These are phyloP conservation scores for Leucophenga varia DNA, from an alignment of 1,140 invertebrate genomes.

Conservation along the genomic window DNA sequence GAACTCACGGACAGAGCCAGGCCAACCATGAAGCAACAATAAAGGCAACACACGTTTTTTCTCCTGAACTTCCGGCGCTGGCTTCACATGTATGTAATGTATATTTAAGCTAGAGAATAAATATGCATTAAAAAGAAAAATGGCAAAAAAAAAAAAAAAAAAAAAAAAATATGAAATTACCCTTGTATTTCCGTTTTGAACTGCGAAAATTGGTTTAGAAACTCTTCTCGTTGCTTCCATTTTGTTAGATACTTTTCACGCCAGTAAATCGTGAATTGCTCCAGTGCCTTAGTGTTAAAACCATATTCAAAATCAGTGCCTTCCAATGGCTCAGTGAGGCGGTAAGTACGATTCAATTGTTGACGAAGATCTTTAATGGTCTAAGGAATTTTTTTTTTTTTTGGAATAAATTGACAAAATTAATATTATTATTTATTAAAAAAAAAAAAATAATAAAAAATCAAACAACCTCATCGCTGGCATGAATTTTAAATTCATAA, in stretches of 20 bases:
- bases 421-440: no score
- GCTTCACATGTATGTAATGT: constrained; percentile 70
- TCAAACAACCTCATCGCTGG: constrained; percentile 15
- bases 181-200: constrained; percentile 73
- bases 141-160: not conserved
- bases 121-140: not conserved
- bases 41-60: constrained; percentile 66
- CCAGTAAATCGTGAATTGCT: constrained; percentile 71
- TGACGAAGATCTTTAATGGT: constrained; percentile 64
- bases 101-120: constrained; percentile 64
- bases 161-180: constrained; percentile 13
- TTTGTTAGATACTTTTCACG: constrained; percentile 66
- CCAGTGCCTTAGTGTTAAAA: constrained; percentile 69
- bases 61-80: constrained; percentile 55
- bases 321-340: constrained; percentile 65
- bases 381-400: constrained; percentile 56
- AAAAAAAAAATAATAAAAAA: not conserved
- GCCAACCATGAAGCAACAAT: constrained; percentile 86
- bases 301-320: constrained; percentile 74
- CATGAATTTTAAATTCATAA: constrained; percentile 32
- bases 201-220: constrained; percentile 72
- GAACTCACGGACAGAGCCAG: constrained; percentile 86
- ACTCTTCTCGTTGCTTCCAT: constrained; percentile 68
- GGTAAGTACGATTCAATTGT: constrained; percentile 61
- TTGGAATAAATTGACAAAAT: no score